Evolutionary conservation across 2,113 vertebrate genomes (phyloP).

Genomic region (Gulo gulo): DNA sequence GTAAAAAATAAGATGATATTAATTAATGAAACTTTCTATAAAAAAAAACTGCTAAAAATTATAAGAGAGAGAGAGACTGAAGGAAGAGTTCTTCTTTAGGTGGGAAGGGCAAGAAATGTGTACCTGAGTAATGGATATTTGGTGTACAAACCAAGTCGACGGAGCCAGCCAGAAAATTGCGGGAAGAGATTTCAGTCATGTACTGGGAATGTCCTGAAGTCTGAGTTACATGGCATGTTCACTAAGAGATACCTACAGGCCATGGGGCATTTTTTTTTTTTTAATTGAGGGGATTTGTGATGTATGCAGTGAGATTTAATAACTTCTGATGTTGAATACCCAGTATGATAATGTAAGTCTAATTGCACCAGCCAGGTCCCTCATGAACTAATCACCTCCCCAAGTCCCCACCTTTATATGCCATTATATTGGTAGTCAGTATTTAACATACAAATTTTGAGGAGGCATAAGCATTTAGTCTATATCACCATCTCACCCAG

Average conservation of each 20-base stretch:
- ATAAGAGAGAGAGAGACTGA: background rate
- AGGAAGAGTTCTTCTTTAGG: background rate
- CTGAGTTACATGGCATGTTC: background rate
- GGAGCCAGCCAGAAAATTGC: background rate
- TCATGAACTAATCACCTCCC: background rate
- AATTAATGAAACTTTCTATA: background rate
- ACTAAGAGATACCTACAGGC: background rate
- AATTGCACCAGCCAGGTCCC: background rate
- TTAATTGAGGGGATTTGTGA: background rate
- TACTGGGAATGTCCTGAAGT: background rate
- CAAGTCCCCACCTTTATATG: background rate
- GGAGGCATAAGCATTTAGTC: background rate
- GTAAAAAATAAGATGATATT: background rate
- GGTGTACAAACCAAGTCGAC: background rate
- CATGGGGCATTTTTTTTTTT: background rate
- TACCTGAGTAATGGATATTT: background rate
- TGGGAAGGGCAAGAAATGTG: background rate
- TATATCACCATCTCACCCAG: background rate
- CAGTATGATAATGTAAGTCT: background rate
- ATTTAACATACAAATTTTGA: background rate
- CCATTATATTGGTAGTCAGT: background rate
- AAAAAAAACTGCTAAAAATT: background rate
- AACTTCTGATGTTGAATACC: background rate
- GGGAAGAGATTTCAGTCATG: background rate
- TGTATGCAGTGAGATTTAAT: background rate